A percentile compares a stretch with the other conserved stretches of the same genome.
These are phyloP conservation scores for Sebastes itinus DNA, from an alignment of 2,797 vertebrate genomes.

Conservation along the genomic window DNA sequence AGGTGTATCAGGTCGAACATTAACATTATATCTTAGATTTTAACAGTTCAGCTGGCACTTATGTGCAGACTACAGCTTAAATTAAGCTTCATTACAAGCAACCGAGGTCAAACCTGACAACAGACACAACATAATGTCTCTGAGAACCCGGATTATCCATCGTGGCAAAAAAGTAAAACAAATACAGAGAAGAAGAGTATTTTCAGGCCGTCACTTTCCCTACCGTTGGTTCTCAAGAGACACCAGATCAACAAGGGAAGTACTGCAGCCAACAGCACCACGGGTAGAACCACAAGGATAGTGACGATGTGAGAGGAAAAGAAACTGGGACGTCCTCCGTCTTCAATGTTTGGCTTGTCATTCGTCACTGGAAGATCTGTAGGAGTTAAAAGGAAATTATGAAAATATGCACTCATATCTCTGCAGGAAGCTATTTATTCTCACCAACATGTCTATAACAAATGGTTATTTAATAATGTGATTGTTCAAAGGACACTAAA, in stretches of 20 bases:
- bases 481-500: background rate
- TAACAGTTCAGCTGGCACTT: background rate
- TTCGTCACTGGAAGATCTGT: constrained; percentile 30
- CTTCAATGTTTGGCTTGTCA: rapidly evolving
- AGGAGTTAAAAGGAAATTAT: constrained; percentile 47
- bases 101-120: background rate
- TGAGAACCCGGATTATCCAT: background rate
- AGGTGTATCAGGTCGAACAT: background rate
- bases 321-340: background rate
- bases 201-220: background rate
- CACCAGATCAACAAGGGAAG: constrained; percentile 50
- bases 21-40: background rate
- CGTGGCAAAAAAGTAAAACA: background rate
- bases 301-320: background rate
- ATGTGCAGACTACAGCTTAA: background rate
- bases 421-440: background rate
- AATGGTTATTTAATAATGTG: background rate
- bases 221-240: constrained; percentile 52
- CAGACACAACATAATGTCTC: background rate
- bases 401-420: constrained; percentile 16
- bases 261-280: constrained; percentile 25
- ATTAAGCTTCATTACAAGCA: background rate
- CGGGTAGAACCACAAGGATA: constrained; percentile 40
- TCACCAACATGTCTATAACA: background rate
- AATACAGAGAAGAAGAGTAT: background rate